Evolutionary conservation across 92 coral and sea anemone species (phyloP), one percentile per base, ranked within the genome.

Genomic region (Palythoa grandiflora): DNA sequence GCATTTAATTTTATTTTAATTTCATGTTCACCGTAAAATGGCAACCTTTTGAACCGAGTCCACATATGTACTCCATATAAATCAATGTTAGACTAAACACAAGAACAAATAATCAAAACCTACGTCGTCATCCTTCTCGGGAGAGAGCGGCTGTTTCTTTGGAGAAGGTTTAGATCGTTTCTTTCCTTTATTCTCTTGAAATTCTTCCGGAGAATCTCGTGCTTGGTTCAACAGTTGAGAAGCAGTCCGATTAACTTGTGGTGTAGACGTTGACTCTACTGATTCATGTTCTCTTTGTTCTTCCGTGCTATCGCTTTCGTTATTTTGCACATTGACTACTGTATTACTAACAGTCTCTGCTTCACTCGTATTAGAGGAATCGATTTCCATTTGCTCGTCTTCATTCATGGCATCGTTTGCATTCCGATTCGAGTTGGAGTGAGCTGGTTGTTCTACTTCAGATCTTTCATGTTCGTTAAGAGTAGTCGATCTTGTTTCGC

Each of bases 101-200:
- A 21, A 72, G 21, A 57, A 21, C 36, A 2, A 12, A 38, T 36
- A 6, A 7, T 12, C 48, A 38, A 38, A 52, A 87, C 96, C 85
- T 76, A 95, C 98, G 39, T 95, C 98, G 16, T 95, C 98, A 5
- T 95, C 98, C 85, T 88, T 95, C 71, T 80, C 92, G 2, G 98
- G 98, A 52, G 98, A 95, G 65, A 93, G 87, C 11, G 89, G 54
- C 8, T 93, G 93, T 16, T 94, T 90, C 47, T 87, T 93, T 38
- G 77, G 44, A 37, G 90, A 60, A 39, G 44, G 63, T 76, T 89
- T 89, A 9, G 85, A 35, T 44, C 92, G 88, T 74, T 88, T 89
- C 87, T 94, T 94, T 10, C 88, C 78, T 51, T 75, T 75, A 74
- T 73, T 89, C 59, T 71, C 78, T 47, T 87, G 77, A 83, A 93